Conservation (phyloP, 2,797 vertebrate species). For the Perodicticus potto region DNA sequence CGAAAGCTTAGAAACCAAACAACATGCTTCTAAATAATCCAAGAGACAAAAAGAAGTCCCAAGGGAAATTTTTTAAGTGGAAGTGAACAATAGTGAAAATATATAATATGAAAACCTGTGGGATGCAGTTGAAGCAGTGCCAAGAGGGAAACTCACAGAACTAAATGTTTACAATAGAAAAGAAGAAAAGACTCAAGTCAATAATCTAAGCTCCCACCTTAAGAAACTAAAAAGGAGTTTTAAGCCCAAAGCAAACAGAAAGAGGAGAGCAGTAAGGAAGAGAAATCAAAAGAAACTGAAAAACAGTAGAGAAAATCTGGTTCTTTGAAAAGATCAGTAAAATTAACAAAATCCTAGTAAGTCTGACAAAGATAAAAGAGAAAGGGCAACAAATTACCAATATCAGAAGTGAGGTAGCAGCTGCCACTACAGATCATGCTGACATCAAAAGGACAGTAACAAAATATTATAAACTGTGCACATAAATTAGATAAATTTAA, state of each 20-base stretch:
- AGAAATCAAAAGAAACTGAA: neutral
- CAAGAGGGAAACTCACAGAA: neutral
- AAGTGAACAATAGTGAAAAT: constrained; percentile 17
- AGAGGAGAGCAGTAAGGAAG: neutral
- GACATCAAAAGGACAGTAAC: accelerated
- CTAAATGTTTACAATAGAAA: neutral
- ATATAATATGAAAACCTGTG: neutral
- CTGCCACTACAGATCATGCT: neutral
- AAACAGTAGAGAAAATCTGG: neutral
- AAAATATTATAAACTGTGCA: neutral
- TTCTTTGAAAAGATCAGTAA: neutral
- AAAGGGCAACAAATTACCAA: neutral
- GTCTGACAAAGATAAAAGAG: neutral
- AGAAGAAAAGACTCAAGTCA: neutral
- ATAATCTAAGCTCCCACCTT: neutral
- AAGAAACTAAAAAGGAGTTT: neutral
- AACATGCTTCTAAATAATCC: neutral
- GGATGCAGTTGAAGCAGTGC: neutral
- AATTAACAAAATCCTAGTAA: neutral
- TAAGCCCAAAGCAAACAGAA: neutral
- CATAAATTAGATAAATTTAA: neutral
- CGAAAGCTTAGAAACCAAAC: neutral
- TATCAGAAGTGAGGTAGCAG: neutral
- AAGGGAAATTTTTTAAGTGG: neutral
- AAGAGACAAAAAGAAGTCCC: neutral